Percentiles rank a stretch among this genome's conserved stretches.
These are phyloP conservation scores for Antidorcas marsupialis DNA, from an alignment of 2,113 vertebrate species.

Conservation along the genomic window DNA sequence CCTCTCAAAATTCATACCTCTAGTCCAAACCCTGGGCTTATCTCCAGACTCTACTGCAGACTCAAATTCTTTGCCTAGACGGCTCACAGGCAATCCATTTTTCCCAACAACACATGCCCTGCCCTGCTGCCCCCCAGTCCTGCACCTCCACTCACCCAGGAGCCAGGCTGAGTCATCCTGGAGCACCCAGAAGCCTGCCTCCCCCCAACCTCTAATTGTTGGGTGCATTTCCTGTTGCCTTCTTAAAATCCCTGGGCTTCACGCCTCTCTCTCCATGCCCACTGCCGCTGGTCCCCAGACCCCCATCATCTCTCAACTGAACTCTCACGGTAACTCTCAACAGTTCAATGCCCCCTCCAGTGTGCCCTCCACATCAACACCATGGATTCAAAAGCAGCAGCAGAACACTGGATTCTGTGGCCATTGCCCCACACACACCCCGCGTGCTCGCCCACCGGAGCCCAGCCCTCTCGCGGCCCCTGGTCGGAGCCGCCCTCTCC, in stretches of 20 bases:
- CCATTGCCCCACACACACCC: not conserved
- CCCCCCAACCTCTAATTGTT: too few species aligned
- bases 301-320: not conserved
- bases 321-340: not conserved
- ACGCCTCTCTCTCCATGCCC: not conserved
- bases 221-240: not conserved
- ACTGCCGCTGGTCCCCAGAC: not conserved
- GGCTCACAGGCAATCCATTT: not conserved
- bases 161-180: not conserved
- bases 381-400: not conserved
- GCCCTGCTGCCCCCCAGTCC: not conserved
- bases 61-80: not conserved
- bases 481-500: not conserved
- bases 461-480: rapidly evolving
- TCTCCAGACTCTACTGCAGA: not conserved
- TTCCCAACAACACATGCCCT: not conserved
- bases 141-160: not conserved
- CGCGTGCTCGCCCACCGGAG: not conserved
- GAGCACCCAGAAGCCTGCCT: not conserved
- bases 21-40: not conserved
- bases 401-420: not conserved
- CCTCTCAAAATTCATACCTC: not conserved
- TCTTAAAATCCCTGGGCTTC: too few species aligned
- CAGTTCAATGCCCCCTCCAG: not conserved
- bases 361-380: not conserved